These are phyloP conservation scores for Planococcus citri DNA, from an alignment of 1,140 invertebrate genomes.

Conservation along the genomic window DNA sequence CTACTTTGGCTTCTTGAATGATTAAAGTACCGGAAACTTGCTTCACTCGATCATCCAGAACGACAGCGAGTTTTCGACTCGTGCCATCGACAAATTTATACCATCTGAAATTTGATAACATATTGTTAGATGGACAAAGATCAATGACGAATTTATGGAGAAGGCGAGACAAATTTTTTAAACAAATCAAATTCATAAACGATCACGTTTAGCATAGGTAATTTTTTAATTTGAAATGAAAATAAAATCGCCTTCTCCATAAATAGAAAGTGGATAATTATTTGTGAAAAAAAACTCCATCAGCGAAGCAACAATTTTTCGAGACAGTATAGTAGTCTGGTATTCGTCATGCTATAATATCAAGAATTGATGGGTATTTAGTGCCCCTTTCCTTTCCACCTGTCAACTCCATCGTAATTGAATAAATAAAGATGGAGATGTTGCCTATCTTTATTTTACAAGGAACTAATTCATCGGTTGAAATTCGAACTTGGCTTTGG, in stretches of 20 bases:
- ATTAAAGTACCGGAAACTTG: slow-evolving; percentile 89
- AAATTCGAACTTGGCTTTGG: no score
- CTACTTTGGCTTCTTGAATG: slow-evolving; percentile 76
- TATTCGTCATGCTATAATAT: neutral
- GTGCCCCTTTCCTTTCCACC: no score
- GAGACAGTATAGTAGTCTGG: neutral
- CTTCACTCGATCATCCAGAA: slow-evolving; percentile 71
- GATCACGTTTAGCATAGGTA: no score
- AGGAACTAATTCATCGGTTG: no score
- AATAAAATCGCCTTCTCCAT: neutral
- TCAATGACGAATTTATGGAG: no score
- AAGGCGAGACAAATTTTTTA: neutral
- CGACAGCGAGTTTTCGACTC: slow-evolving; percentile 66
- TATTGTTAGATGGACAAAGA: neutral
- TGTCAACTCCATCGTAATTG: no score
- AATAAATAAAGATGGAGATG: no score
- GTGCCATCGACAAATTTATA: slow-evolving; percentile 83
- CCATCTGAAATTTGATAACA: slow-evolving; percentile 50
- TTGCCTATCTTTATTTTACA: no score
- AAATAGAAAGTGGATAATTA: slow-evolving; percentile 6
- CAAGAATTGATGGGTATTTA: neutral
- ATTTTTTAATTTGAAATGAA: no score
- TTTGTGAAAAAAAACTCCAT: slow-evolving; percentile 30
- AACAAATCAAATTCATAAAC: neutral
- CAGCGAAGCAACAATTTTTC: neutral